Base-by-base conservation (phyloP, 2,888 invertebrate species). In the Steinernema hermaphroditum region DNA sequence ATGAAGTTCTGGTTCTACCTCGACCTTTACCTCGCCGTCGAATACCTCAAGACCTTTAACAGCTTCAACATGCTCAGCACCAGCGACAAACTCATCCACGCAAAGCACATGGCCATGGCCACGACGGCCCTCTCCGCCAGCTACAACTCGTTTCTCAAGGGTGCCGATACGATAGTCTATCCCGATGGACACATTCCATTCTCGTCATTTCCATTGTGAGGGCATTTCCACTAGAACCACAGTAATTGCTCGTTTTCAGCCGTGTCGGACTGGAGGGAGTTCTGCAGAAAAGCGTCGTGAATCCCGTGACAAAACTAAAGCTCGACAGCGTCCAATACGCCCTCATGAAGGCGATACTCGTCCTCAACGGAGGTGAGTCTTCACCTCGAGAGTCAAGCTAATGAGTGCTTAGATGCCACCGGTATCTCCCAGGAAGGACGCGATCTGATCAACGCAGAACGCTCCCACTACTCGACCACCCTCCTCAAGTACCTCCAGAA, bases 21-120 rank as follows among this genome's bases (percentile, higher is more conserved):
- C 0, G 76, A 76, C 32, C 32, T 75, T 46, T 68, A 71, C 29
- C 54, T 75, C 16, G 22, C 37, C 29, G 27, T 75, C 49, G 75
- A 75, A 46, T 75, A 75, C 37, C 34, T 75, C 27, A 75, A 75
- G 68, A 75, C 75, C 2, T 69, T 75, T 14, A n/a, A n/a, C 2
- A 57, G 73, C 41, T 75, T 71, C 72, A 24, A 46, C 46, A 14
- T 70, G n/a, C 73, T 75, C 49, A 44, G 9, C 43, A 12, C 32
- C 22, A 24, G 70, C 16, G 75, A 75, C 43, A 34, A 70, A 32
- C 37, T 49, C 8, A 19, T 19, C n/a, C 49, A 50, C 2, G 29
- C 22, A 9, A 70, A 49, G 29, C 50, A 22, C 12, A 32, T 49
- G 19, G 49, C 27, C 22, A 37, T 54, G 54, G 44, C 70, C 9